Evolutionary conservation across 2,797 vertebrate genomes (phyloP), one percentile per base, ranked within the genome.

Genomic region (Ataeniobius toweri): DNA sequence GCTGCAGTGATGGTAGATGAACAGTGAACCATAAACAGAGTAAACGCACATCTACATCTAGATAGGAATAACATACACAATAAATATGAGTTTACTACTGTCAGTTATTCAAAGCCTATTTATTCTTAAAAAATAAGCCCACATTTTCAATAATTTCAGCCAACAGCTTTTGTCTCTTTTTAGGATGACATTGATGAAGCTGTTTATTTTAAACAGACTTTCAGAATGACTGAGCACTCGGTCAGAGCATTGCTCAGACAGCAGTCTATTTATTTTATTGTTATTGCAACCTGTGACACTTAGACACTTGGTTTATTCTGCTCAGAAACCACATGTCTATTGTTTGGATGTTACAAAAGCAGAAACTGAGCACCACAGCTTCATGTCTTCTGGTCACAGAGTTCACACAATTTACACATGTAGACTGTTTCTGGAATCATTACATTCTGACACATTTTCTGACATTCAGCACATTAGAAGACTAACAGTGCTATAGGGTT

Each of bases 1-100:
- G 18, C 44, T 48, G 26, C 74, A 18, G 18, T 6, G 31, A 74
- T 14, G 61, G 76, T 14, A 55, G 80, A 65, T 61, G 74, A 18
- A 48, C 77, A 74, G 24, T 22, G 82, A 81, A 63, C 83, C 36
- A 28, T 76, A 65, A 81, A 76, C 73, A 82, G 74, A 76, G 58
- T 6, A 69, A 83, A 77, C 58, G 72, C 24, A 14, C 24, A 46
- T n/a, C 67, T 69, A 18, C 67, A 69, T 46, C 67, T 46, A 24
- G 24, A 26, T 46, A 44, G 67, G 67, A 46, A 16, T 69, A 26
- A 44, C 41, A 69, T 69, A 14, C 41, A 26, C 65, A 69, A 5
- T 14, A 46, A 16, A 4, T 46, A n/a, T 44, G 67, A 44, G 12
- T n/a, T 6, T 46, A 69, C 24, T 46, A n/a, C 5, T 26, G n/a